Evolutionary conservation across 2,888 invertebrate species (phyloP).

Genomic region (Drosophila villosipedis): DNA sequence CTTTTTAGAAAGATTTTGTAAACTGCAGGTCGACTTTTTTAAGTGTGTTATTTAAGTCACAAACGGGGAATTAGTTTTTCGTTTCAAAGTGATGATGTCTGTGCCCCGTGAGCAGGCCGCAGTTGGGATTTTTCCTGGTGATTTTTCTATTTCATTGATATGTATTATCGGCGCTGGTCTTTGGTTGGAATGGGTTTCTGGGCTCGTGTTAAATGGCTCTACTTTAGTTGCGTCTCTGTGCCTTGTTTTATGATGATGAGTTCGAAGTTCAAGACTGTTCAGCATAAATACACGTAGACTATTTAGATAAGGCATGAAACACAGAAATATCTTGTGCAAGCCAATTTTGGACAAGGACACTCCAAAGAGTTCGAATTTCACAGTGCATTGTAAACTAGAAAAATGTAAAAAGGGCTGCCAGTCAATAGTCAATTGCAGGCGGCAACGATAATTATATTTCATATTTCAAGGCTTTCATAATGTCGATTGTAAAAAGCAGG

Average conservation of each 20-base stretch:
- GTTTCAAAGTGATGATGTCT: conserved; percentile 42
- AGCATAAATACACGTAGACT: conserved; percentile 70
- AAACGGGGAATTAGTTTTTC: conserved; percentile 79
- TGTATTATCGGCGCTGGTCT: conserved; percentile 59
- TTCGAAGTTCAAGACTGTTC: conserved; percentile 77
- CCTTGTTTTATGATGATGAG: conserved; percentile 79
- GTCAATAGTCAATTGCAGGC: neutral
- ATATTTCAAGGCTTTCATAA: conserved; percentile 69
- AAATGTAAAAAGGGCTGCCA: conserved; percentile 1
- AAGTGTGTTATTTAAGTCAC: conserved; percentile 57
- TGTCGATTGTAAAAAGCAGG: conserved; percentile 39
- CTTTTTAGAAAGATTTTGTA: neutral
- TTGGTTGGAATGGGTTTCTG: conserved; percentile 64
- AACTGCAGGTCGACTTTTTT: neutral
- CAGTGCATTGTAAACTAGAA: conserved; percentile 9
- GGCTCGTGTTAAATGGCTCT: conserved; percentile 67
- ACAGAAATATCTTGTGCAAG: conserved; percentile 9
- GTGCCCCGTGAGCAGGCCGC: neutral
- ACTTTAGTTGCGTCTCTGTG: conserved; percentile 65
- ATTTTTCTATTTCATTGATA: conserved; percentile 80
- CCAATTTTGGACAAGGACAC: conserved; percentile 34
- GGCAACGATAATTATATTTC: conserved; percentile 43
- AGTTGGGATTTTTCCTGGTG: conserved; percentile 62
- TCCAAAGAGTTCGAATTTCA: conserved; percentile 53
- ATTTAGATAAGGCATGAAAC: conserved; percentile 27